Conservation (phyloP, 2,113 vertebrate species). For the Phrynosoma blainvillii region DNA sequence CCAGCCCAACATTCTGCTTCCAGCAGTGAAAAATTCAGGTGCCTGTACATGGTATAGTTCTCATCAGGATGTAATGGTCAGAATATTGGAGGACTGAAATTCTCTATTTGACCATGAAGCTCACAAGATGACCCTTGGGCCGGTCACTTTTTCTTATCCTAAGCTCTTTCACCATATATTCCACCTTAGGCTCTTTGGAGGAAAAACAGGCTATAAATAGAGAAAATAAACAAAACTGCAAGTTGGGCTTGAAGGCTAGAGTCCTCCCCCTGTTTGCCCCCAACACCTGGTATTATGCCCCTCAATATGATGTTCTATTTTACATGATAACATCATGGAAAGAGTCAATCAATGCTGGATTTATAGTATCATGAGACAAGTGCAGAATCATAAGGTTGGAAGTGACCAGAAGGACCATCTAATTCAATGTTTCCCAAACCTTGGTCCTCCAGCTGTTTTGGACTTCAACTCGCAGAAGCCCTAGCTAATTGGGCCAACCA, state of each 20-base stretch:
- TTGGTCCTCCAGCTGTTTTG: no score
- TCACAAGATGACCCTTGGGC: background rate
- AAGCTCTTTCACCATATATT: background rate
- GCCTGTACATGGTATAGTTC: background rate
- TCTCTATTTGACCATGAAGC: background rate
- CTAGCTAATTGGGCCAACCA: no score
- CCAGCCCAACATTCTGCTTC: background rate
- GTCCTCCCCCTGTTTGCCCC: background rate
- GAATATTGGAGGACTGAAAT: background rate
- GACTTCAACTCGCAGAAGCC: no score
- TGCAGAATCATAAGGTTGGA: background rate
- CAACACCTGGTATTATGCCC: background rate
- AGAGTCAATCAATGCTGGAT: background rate
- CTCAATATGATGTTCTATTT: background rate
- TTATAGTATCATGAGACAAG: background rate
- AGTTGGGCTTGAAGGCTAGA: background rate
- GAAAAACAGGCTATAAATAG: background rate
- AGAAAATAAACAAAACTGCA: background rate
- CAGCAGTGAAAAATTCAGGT: background rate
- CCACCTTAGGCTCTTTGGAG: background rate
- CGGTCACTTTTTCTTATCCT: background rate
- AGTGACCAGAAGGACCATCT: no score
- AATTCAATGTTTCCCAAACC: no score
- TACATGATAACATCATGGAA: background rate
- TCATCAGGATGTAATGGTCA: background rate